Base-by-base conservation (phyloP, 2,113 vertebrate genomes). In the Pterophyllum scalare region DNA sequence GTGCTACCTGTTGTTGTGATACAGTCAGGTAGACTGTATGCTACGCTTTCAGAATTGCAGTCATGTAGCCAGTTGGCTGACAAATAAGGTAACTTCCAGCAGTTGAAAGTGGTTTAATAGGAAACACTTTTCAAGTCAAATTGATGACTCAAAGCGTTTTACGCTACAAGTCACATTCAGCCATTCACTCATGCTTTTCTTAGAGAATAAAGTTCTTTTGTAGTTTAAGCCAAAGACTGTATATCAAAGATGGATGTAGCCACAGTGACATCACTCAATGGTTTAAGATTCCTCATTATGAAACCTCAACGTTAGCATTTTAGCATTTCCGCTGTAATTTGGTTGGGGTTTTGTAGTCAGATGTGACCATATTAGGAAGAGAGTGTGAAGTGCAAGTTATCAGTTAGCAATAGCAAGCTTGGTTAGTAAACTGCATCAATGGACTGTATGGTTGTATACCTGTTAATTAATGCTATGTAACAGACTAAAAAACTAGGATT, bases 1-100 rank as follows among this genome's bases (percentile, higher is more conserved):
- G 11, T 49, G 67, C 14, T 52, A 70, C 60, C 62, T 85, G 61
- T 82, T 84, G 64, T 54, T 83, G 64, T 54, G 26, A 57, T 19
- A 19, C 52, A 70, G 24, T 43, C 20, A 64, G 2, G 24, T 57
- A 58, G 43, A 49, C 31, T 57, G 3, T 57, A 33, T 12, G 52
- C 46, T 67, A 57, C 24, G 20, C 77, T 20, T 64, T 64, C 35
- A 54, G 9, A 62, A 77, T 40, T 46, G 24, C n/a, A 24, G 5
- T 35, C 35, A 7, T 19, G 60, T 33, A 61, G 59, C 43, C 24
- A 56, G 64, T 49, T 33, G 72, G 12, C 24, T 58, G 28, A 24
- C 26, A 3, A 72, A 72, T 31, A 52, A 54, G 67, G 81, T 59
- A 64, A 38, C 57, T 58, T 59, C 43, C 35, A 46, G 54, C 11